phyloP scores from a whole-genome alignment of 1,140 invertebrate species.

The Philaenus spumarius region DNA sequence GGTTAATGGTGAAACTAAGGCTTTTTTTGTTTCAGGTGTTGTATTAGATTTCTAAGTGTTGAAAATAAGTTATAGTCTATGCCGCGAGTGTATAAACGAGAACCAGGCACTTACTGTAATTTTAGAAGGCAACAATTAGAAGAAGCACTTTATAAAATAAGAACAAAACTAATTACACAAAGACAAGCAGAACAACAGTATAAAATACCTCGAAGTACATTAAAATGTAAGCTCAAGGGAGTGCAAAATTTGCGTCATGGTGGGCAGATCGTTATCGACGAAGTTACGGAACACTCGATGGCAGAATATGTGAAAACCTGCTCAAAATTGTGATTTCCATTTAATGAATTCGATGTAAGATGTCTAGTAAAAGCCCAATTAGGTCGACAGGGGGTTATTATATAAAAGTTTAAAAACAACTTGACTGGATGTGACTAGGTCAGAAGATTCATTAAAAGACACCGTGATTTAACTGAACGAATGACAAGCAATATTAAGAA shows the following conservation, averaged over 20 bases:
- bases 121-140: background rate
- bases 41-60: too few relatives aligned
- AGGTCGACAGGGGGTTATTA: background rate
- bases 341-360: too few relatives aligned
- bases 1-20: too few relatives aligned
- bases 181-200: too few relatives aligned
- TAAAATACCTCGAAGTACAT: too few relatives aligned
- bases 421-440: background rate
- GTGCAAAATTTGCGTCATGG: too few relatives aligned
- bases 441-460: background rate
- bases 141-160: background rate
- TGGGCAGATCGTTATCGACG: background rate
- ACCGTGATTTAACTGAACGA: background rate
- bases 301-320: too few relatives aligned
- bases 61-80: too few relatives aligned
- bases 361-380: too few relatives aligned
- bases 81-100: background rate
- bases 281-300: background rate
- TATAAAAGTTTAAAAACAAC: conserved; percentile 10
- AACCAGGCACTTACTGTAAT: background rate
- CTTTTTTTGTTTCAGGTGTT: background rate
- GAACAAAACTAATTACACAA: background rate
- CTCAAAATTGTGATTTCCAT: too few relatives aligned
- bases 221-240: background rate
- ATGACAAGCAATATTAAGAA: background rate